Evolutionary conservation across 2,113 vertebrate genomes (phyloP), one percentile per base, ranked within the genome.

Genomic region (Perccottus glenii): DNA sequence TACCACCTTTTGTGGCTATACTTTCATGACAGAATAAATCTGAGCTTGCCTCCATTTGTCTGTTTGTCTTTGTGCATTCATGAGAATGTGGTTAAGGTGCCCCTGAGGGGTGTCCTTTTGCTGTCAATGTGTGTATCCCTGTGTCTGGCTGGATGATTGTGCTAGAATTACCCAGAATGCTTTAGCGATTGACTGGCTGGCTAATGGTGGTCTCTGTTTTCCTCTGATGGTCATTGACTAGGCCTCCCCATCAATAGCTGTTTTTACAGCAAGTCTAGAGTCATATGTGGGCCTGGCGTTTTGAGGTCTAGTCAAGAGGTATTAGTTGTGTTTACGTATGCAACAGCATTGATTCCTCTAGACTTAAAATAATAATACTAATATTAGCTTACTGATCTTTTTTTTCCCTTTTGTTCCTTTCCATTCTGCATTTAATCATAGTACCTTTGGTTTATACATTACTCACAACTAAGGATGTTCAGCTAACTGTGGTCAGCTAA

Each of bases 131-230:
- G 89, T 92, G 89, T 91, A 89, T 90, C 88, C 85, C 88, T 36
- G 67, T 86, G 88, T 85, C 85, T 82, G 75, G 69, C 73, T 87
- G 75, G 86, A 77, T 84, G 67, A 87, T 77, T 87, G 87, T 63
- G 86, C 90, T 93, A 90, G 88, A 91, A 88, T 92, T 93, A 93
- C 91, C 88, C 90, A 89, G 70, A 91, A 88, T 90, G 87, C 88
- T 90, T 87, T 82, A 88, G 84, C 86, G 80, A 93, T 93, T 93
- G 92, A 92, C 92, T 93, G 88, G 80, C 61, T 87, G 83, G 89
- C 91, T 93, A 93, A 93, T 93, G 91, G 92, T 64, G 75, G 88
- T 90, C 88, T 93, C 90, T 90, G 89, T 91, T 93, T 93, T 87
- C 88, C 86, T 85, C 89, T 93, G 93, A 92, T 92, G 90, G 86